Percentiles rank a stretch among this genome's conserved stretches.
phyloP scores from a whole-genome alignment of 2,797 vertebrate species.

The Ctenosaura bakeri region DNA sequence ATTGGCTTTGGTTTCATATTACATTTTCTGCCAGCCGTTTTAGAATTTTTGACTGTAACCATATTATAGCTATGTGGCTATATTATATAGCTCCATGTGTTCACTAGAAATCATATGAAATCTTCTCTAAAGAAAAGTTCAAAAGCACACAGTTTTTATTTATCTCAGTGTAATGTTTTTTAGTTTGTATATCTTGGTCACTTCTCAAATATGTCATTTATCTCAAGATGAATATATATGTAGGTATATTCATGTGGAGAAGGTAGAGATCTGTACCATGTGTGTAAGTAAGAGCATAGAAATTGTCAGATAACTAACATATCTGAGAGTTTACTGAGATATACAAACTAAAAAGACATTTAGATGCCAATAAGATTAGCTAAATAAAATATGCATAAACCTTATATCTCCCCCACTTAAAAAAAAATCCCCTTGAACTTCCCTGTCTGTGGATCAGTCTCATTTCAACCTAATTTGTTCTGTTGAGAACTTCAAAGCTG shows the following conservation, averaged over 20 bases:
- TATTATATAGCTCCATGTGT: conserved; percentile 40
- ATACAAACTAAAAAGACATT: conserved; percentile 10
- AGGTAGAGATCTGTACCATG: background rate
- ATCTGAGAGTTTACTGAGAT: conserved; percentile 26
- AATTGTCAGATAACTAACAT: conserved; percentile 35
- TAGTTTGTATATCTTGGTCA: background rate
- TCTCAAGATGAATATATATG: conserved; percentile 4
- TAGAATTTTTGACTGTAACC: conserved; percentile 36
- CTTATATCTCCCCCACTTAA: background rate
- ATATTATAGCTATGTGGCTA: conserved; percentile 23
- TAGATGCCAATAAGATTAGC: conserved; percentile 25
- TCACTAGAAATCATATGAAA: conserved; percentile 37
- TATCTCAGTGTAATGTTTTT: background rate
- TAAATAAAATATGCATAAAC: conserved; percentile 30
- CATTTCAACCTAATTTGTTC: background rate
- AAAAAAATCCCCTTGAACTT: background rate
- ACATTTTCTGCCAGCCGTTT: conserved; percentile 2
- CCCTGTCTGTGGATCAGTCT: conserved; percentile 11
- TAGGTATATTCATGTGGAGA: background rate
- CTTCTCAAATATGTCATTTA: conserved; percentile 24
- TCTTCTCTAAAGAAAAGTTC: conserved; percentile 28
- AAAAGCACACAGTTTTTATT: conserved; percentile 19
- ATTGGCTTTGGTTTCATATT: background rate
- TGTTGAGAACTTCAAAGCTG: conserved; percentile 35
- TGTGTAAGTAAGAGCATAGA: conserved; percentile 13